phyloP scores from a whole-genome alignment of 1,140 invertebrate genomes.

The Cyclargus thomasi region DNA sequence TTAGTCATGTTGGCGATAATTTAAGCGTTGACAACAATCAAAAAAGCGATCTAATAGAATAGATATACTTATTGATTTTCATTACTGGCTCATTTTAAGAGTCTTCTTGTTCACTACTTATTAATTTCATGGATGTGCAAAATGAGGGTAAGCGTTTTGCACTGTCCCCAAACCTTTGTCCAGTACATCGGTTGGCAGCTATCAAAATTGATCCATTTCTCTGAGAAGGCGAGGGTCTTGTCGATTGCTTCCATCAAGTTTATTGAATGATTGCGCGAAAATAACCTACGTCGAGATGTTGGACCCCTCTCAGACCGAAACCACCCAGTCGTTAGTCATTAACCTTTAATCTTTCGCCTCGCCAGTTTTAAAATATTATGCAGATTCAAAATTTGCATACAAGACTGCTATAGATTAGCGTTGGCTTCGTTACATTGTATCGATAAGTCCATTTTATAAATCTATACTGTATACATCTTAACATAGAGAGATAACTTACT shows the following conservation, averaged over 20 bases:
- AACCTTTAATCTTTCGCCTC: conserved; percentile 47
- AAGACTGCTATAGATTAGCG: conserved; percentile 5
- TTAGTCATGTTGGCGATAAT: neutral
- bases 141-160: neutral
- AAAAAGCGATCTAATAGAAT: too few species aligned
- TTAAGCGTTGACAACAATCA: neutral
- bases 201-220: conserved; percentile 64
- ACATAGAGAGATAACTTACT: neutral
- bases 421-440: conserved; percentile 17
- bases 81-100: too few species aligned
- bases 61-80: too few species aligned
- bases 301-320: conserved; percentile 49
- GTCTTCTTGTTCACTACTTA: too few species aligned
- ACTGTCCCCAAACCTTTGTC: neutral
- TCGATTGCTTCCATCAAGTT: conserved; percentile 67
- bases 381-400: neutral
- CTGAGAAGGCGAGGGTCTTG: conserved; percentile 63
- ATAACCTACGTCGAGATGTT: conserved; percentile 50
- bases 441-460: neutral
- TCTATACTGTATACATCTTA: neutral
- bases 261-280: conserved; percentile 75
- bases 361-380: conserved; percentile 27
- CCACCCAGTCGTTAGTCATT: conserved; percentile 52
- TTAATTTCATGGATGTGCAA: too few species aligned
- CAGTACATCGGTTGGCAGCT: conserved; percentile 21